Evolutionary conservation across 2,888 invertebrate species (phyloP).

Genomic region (Ichneumoninae sp.): DNA sequence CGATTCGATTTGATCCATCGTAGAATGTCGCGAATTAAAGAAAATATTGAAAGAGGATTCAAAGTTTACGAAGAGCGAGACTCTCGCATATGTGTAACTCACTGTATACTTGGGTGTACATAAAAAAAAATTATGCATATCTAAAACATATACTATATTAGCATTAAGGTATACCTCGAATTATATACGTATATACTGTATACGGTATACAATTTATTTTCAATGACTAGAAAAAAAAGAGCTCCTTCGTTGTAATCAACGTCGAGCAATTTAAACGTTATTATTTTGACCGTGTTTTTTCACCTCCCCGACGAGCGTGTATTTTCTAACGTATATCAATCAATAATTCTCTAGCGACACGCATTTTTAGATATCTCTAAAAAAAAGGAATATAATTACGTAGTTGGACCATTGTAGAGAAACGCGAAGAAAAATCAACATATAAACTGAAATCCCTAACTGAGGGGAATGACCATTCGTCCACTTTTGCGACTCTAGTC

Average conservation of each 20-base stretch:
- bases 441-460: constrained; percentile 28
- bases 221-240: constrained; percentile 16
- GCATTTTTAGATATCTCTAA: constrained; percentile 26
- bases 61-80: constrained; percentile 6
- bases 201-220: constrained; percentile 3
- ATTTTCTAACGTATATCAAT: constrained; percentile 39
- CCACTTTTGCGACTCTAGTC: constrained; percentile 59
- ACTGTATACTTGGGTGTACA: constrained; percentile 58
- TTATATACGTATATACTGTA: constrained; percentile 15
- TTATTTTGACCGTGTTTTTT: constrained; percentile 28
- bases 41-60: constrained; percentile 14
- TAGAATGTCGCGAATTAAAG: background rate
- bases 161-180: constrained; percentile 43
- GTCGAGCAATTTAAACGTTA: constrained; percentile 15
- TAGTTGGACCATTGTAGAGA: constrained; percentile 38
- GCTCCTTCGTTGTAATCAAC: constrained; percentile 38
- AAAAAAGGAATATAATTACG: constrained; percentile 25
- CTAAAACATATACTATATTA: constrained; percentile 54
- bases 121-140: constrained; percentile 59
- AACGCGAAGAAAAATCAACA: constrained; percentile 4
- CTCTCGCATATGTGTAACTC: constrained; percentile 47
- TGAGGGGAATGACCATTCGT: constrained; percentile 45
- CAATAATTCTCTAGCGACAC: constrained; percentile 29
- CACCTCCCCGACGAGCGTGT: background rate
- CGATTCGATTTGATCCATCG: constrained; percentile 38